phyloP scores from a whole-genome alignment of 1,140 invertebrate species.

The Heliothis subflexa region DNA sequence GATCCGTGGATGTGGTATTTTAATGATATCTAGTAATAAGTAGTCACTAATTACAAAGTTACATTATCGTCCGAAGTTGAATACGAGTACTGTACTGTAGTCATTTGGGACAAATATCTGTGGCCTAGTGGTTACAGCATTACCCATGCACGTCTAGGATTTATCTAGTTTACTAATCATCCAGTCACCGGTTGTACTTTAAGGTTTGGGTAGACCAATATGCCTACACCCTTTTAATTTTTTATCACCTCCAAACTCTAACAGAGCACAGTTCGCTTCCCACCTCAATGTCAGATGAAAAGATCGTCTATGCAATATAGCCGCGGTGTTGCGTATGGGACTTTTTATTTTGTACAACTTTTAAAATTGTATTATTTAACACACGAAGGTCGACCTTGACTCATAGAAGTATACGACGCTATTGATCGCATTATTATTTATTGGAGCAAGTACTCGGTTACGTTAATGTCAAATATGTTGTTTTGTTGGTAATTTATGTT shows the following conservation, averaged over 20 bases:
- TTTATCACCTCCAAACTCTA: neutral
- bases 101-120: neutral
- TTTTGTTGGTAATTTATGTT: neutral
- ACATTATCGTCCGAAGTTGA: too few species aligned
- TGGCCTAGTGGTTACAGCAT: neutral
- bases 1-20: constrained; percentile 22
- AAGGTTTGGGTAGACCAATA: too few species aligned
- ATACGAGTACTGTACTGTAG: too few species aligned
- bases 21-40: constrained; percentile 5
- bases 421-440: constrained; percentile 3
- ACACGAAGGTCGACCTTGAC: constrained; percentile 9
- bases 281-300: neutral
- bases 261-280: neutral
- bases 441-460: neutral
- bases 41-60: neutral
- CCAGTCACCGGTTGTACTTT: too few species aligned
- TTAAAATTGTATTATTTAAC: neutral
- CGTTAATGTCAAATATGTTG: constrained; percentile 8
- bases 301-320: constrained; percentile 26
- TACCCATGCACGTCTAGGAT: too few species aligned
- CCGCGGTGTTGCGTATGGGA: constrained; percentile 10
- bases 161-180: too few species aligned
- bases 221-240: neutral
- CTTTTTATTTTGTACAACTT: constrained; percentile 26
- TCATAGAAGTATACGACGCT: neutral